Percentiles rank a stretch among this genome's conserved stretches.
These are phyloP conservation scores for Gryllus bimaculatus DNA, from an alignment of 1,140 invertebrate species.

Conservation along the genomic window DNA sequence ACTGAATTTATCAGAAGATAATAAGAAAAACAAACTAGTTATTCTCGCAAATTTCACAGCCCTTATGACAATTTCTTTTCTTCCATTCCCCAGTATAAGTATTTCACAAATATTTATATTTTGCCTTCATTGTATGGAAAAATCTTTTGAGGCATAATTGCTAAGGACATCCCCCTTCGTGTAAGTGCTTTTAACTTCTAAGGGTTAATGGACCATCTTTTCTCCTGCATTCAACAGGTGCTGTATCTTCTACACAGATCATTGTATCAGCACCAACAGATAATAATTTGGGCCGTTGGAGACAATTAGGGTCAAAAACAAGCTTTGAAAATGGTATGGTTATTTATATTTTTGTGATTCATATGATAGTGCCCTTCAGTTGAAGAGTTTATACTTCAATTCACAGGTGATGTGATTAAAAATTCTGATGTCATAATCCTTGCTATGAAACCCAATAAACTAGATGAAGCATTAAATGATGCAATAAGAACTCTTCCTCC, in stretches of 20 bases:
- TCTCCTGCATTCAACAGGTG: not conserved
- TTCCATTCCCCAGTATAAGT: too few relatives aligned
- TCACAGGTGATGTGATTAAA: conserved; percentile 15
- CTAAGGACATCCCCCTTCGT: too few relatives aligned
- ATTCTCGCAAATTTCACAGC: too few relatives aligned
- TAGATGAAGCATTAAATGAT: conserved; percentile 15
- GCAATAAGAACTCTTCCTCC: not conserved
- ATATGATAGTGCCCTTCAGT: not conserved
- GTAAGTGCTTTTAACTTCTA: not conserved
- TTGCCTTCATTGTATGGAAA: too few relatives aligned
- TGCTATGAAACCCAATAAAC: conserved; percentile 15
- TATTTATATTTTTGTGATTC: not conserved
- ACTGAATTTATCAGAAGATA: too few relatives aligned
- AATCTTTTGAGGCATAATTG: too few relatives aligned
- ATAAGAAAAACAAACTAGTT: too few relatives aligned
- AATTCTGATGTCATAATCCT: conserved; percentile 15
- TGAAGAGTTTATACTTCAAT: conserved; percentile 8
- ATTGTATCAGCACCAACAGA: conserved; percentile 12
- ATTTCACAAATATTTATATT: too few relatives aligned
- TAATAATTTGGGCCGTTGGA: conserved; percentile 6
- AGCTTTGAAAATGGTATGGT: conserved; percentile 11
- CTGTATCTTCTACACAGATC: not conserved
- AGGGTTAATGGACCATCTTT: not conserved
- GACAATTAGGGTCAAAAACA: conserved; percentile 9
- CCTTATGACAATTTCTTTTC: too few relatives aligned